A percentile compares a stretch with the other conserved stretches of the same genome.
These are phyloP conservation scores for Paratrypauchen microcephalus DNA, from an alignment of 2,797 vertebrate genomes.

Conservation along the genomic window DNA sequence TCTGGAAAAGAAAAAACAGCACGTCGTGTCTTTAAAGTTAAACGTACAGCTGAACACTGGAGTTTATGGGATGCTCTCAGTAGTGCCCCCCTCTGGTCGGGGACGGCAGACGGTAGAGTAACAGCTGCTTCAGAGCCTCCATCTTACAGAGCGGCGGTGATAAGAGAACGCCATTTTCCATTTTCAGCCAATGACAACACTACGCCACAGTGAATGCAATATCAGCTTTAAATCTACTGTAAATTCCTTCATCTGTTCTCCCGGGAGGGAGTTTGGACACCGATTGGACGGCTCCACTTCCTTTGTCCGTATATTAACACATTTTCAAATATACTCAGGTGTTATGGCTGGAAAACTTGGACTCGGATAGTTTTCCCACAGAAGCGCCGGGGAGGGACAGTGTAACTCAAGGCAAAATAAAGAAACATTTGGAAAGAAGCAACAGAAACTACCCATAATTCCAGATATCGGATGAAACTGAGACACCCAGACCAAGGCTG, in stretches of 20 bases:
- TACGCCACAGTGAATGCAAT: neutral
- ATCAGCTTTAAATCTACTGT: constrained; percentile 6
- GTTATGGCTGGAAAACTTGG: constrained; percentile 25
- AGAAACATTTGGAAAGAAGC: constrained; percentile 16
- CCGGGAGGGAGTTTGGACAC: constrained; percentile 19
- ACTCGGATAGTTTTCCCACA: constrained; percentile 25
- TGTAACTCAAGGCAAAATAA: constrained; percentile 40
- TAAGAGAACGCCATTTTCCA: constrained; percentile 70
- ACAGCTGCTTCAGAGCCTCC: constrained; percentile 73
- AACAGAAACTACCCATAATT: constrained; percentile 29
- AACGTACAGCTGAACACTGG: neutral
- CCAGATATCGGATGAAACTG: constrained; percentile 32
- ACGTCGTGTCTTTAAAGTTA: neutral
- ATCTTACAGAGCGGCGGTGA: constrained; percentile 66
- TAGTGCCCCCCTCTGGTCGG: constrained; percentile 71
- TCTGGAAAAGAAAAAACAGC: neutral
- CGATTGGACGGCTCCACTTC: neutral
- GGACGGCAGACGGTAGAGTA: constrained; percentile 59
- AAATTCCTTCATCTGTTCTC: constrained; percentile 10
- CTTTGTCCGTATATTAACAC: constrained; percentile 19
- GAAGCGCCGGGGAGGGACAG: constrained; percentile 18
- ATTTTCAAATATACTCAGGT: constrained; percentile 28
- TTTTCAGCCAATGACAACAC: constrained; percentile 54
- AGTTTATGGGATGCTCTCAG: constrained; percentile 55
- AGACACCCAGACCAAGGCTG: constrained; percentile 24